Evolutionary conservation across 53 echinoderm and acorn worm genomes (phyloP).

Genomic region (Zoroaster sp.): DNA sequence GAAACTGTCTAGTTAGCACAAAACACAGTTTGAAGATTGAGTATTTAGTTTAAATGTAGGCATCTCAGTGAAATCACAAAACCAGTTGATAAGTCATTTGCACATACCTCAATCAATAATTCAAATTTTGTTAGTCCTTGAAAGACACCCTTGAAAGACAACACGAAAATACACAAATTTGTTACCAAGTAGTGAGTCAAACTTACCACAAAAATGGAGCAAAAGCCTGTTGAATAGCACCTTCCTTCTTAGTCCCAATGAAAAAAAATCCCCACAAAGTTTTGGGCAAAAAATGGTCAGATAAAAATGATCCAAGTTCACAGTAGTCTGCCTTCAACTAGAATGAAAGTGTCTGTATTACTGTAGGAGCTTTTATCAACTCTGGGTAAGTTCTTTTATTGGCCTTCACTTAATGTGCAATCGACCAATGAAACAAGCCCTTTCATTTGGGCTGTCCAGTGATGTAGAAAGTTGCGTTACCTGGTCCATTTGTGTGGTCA

Average conservation of each 20-base stretch:
- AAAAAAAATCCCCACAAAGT: neutral
- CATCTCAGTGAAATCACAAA: too few species aligned
- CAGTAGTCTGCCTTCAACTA: neutral
- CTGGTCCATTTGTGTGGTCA: too few species aligned
- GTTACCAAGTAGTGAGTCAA: too few species aligned
- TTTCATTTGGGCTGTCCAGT: neutral
- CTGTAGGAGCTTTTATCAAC: neutral
- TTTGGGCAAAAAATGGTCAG: neutral
- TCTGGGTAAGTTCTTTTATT: neutral
- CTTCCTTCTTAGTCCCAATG: neutral
- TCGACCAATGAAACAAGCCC: conserved; percentile 35
- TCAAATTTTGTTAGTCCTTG: too few species aligned
- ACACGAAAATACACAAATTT: too few species aligned
- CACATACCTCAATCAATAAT: too few species aligned
- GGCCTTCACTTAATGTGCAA: conserved; percentile 23
- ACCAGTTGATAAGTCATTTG: too few species aligned
- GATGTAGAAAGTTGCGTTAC: neutral
- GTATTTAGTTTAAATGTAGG: too few species aligned
- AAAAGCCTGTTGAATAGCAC: neutral
- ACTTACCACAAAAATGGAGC: neutral
- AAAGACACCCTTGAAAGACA: too few species aligned
- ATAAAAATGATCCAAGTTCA: conserved; percentile 8
- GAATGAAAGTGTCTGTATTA: neutral
- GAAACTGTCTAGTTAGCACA: too few species aligned
- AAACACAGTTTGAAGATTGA: too few species aligned